Evolutionary conservation across 1,140 invertebrate genomes (phyloP), one percentile per base, ranked within the genome.

Genomic region (Caenorhabditis brenneri): DNA sequence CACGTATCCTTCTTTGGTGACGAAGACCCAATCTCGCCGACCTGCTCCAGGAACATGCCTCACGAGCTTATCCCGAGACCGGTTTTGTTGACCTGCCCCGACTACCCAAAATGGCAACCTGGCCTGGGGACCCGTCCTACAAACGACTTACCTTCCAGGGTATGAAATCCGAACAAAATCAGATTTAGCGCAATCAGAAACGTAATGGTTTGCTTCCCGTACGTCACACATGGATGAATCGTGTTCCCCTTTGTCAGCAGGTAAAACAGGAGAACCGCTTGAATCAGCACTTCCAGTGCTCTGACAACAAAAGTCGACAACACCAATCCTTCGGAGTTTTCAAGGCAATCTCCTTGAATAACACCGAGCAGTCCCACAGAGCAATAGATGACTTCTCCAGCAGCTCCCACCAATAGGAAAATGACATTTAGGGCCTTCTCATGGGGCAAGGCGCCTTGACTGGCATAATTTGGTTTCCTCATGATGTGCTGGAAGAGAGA

Each of bases 151-250:
- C 65, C 36, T 42, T 74, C 65, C 5, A 74, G 3, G 2, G 65
- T 42, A 24, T 74, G 65, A 31, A 74, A 74, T 42, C 65, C 65
- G 16, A 74, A 74, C 12, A 74, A n/a, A 24, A 74, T 74, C 36
- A 74, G 7, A 12, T 74, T 74, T n/a, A 74, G 46, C 4, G 29
- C 36, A 24, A 74, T 74, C 36, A 74, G 46, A 74, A 74, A 74
- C 12, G 65, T 74, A 2, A 74, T 74, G 15, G 65, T 22, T 24
- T 74, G 65, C 36, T 74, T 74, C 33, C 65, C 65, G 33, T 42
- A n/a, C 2, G 65, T 74, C 3, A 24, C 65, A 27, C 65, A 74
- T 27, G 65, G 65, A 0, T 74, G 19, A 46, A 74, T 42, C 0
- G 3, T 39, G 5, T 36, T 42, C 12, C 65, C 65, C 16, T 42